Conservation (phyloP, 2,888 invertebrate genomes). For the Pinctada fucata region DNA sequence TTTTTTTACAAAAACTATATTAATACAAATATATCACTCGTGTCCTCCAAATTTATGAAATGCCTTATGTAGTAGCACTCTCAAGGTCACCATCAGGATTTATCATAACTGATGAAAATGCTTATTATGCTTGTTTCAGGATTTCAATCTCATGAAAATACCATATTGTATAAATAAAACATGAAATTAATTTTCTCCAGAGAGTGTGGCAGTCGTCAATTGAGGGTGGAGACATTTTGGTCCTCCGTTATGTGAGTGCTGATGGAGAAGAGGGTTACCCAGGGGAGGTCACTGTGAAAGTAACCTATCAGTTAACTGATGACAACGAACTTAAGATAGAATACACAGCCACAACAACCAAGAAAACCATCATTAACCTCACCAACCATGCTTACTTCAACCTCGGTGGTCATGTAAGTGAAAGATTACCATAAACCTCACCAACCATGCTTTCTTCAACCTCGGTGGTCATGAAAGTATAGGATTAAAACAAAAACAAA, state of each 20-base stretch:
- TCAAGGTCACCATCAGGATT: too few relatives aligned
- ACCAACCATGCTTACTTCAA: conserved; percentile 95
- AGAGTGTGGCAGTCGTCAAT: conserved; percentile 85
- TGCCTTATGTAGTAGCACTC: too few relatives aligned
- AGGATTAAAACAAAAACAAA: conserved; percentile 86
- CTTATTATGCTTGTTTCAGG: too few relatives aligned
- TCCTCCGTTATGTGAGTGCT: conserved; percentile 86
- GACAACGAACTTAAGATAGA: conserved; percentile 85
- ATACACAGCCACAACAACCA: conserved; percentile 86
- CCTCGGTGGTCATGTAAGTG: conserved; percentile 88
- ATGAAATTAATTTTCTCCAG: conserved; percentile 68
- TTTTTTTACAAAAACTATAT: too few relatives aligned
- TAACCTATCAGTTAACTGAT: conserved; percentile 85
- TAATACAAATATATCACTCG: too few relatives aligned
- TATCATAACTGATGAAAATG: too few relatives aligned
- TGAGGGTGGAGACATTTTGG: conserved; percentile 81
- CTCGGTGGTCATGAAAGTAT: conserved; percentile 88
- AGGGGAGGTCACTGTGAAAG: conserved; percentile 85
- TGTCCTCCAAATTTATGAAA: too few relatives aligned
- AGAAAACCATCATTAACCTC: conserved; percentile 89
- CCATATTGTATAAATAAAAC: too few relatives aligned
- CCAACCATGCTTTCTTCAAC: conserved; percentile 94
- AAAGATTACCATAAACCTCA: conserved; percentile 90
- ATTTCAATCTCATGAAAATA: not conserved
- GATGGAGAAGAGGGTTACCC: conserved; percentile 92